Evolutionary conservation across 2,888 invertebrate species (phyloP).

Genomic region (Lithosia quadra): DNA sequence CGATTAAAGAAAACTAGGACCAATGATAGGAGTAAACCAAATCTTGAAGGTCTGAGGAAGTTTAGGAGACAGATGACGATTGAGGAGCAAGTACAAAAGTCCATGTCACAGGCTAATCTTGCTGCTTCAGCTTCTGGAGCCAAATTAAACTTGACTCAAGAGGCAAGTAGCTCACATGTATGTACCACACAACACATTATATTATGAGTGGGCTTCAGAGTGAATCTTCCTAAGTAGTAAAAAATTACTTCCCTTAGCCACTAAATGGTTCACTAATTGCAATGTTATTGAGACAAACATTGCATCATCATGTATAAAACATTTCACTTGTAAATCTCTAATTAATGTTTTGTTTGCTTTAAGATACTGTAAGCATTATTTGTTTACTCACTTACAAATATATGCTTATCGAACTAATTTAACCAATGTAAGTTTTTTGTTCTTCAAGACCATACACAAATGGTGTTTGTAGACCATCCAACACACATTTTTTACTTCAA

Average conservation of each 20-base stretch:
- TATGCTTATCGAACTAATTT: neutral
- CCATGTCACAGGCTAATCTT: slow-evolving; percentile 89
- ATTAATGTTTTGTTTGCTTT: neutral
- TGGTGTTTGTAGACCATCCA: neutral
- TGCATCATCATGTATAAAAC: neutral
- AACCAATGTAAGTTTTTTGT: neutral
- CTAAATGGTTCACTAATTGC: neutral
- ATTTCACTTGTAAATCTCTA: neutral
- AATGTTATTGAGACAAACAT: neutral
- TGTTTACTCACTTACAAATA: neutral
- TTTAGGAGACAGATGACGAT: slow-evolving; percentile 96
- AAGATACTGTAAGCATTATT: neutral
- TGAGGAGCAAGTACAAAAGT: slow-evolving; percentile 95
- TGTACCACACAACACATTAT: slow-evolving; percentile 27
- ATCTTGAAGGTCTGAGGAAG: slow-evolving; percentile 93
- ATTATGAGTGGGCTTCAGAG: slow-evolving; percentile 5
- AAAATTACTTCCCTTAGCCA: neutral
- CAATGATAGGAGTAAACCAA: slow-evolving; percentile 95
- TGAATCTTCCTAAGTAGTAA: neutral
- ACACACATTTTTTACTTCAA: neutral
- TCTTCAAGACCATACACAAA: neutral
- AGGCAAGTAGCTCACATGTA: slow-evolving; percentile 59
- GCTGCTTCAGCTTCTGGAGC: slow-evolving; percentile 83
- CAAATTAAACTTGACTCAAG: slow-evolving; percentile 60
- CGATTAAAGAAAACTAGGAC: slow-evolving; percentile 91